Percentiles rank a stretch among this genome's conserved stretches.
Conservation (phyloP, 2,113 vertebrate genomes). For the Alces alces region DNA sequence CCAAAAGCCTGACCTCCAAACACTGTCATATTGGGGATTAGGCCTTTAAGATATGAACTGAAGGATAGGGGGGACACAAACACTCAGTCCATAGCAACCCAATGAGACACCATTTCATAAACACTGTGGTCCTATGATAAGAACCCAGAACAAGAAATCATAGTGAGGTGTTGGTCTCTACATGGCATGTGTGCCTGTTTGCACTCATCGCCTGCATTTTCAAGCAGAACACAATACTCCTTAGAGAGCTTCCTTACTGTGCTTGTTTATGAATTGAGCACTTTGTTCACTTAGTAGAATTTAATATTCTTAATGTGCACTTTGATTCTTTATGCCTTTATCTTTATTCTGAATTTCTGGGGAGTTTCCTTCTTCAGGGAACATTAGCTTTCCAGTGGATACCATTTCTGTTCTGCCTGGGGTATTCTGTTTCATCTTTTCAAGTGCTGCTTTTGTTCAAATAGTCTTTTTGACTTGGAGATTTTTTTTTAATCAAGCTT, state of each 20-base stretch:
- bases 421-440: slow-evolving; percentile 79
- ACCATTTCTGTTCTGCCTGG: slow-evolving; percentile 73
- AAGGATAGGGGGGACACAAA: not conserved
- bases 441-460: slow-evolving; percentile 73
- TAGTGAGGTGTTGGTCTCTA: not conserved
- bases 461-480: slow-evolving; percentile 61
- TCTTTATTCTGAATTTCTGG: slow-evolving; percentile 70
- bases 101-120: not conserved
- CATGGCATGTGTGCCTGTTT: not conserved
- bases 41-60: not conserved
- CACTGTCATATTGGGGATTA: not conserved
- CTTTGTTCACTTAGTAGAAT: slow-evolving; percentile 70
- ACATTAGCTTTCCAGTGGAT: slow-evolving; percentile 60
- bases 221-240: not conserved
- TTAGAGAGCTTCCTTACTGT: slow-evolving; percentile 61
- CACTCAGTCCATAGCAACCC: not conserved
- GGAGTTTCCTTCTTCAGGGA: slow-evolving; percentile 72
- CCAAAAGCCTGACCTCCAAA: not conserved
- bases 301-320: slow-evolving; percentile 70
- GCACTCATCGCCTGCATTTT: not conserved
- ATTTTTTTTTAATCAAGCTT: slow-evolving; percentile 71
- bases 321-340: slow-evolving; percentile 77
- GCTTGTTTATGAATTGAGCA: slow-evolving; percentile 64
- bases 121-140: not conserved
- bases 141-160: not conserved